Conservation (phyloP, 2,797 vertebrate species). For the Xyrichtys novacula region DNA sequence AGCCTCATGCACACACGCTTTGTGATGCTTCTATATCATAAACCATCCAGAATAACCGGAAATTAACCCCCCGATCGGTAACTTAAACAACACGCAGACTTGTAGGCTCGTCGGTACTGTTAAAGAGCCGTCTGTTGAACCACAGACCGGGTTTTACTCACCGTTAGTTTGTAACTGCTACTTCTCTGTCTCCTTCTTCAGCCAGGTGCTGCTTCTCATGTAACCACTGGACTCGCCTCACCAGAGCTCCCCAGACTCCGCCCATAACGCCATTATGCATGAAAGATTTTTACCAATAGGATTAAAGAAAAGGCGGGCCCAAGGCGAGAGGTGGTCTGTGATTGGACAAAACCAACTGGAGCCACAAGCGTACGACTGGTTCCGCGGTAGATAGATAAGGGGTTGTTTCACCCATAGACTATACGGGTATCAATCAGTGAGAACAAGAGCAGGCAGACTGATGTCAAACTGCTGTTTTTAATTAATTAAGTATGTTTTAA, state of each 20-base stretch:
- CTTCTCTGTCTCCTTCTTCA: neutral
- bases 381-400: neutral
- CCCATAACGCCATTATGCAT: slow-evolving; percentile 52
- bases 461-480: no score
- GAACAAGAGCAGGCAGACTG: no score
- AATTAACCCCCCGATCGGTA: neutral
- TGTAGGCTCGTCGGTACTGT: no score
- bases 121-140: neutral
- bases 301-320: slow-evolving; percentile 1
- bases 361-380: slow-evolving; percentile 62
- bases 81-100: accelerated
- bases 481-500: no score
- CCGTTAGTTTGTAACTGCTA: neutral
- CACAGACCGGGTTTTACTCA: slow-evolving; percentile 33
- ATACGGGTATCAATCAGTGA: no score
- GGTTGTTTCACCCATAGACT: no score
- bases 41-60: neutral
- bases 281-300: slow-evolving; percentile 44
- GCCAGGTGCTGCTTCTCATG: slow-evolving; percentile 20
- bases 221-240: neutral
- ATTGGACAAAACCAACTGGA: slow-evolving; percentile 72
- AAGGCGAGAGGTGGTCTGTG: neutral
- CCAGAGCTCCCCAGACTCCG: slow-evolving; percentile 8
- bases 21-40: neutral
- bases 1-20: neutral